A percentile compares a stretch with the other conserved stretches of the same genome.
phyloP scores from a whole-genome alignment of 2,797 vertebrate genomes.

The Xyrichtys novacula region DNA sequence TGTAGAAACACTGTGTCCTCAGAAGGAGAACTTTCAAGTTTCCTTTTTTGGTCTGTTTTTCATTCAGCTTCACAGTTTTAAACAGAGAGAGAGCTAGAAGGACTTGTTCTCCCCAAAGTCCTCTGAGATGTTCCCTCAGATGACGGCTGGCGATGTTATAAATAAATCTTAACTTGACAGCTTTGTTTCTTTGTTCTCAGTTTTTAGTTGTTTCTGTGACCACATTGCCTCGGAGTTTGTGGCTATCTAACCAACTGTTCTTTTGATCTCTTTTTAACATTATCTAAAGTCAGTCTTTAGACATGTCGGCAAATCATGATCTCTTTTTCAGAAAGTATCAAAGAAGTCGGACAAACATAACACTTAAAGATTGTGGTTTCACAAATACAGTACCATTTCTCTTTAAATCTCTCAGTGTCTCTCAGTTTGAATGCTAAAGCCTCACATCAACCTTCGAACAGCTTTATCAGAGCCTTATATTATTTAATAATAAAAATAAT shows the following conservation, averaged over 20 bases:
- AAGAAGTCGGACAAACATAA: too few species aligned
- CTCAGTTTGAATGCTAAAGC: too few species aligned
- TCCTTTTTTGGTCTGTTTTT: constrained; percentile 4
- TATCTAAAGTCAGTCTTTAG: background rate
- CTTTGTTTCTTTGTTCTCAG: constrained; percentile 32
- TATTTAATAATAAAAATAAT: too few species aligned
- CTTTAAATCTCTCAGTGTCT: too few species aligned
- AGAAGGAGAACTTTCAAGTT: background rate
- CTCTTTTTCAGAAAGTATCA: too few species aligned
- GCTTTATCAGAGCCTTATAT: too few species aligned
- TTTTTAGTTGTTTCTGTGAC: constrained; percentile 27
- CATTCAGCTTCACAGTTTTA: constrained; percentile 14
- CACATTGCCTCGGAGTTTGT: background rate
- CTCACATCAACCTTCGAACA: too few species aligned
- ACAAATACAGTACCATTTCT: too few species aligned
- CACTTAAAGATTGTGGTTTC: too few species aligned
- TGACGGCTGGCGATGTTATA: constrained; percentile 15
- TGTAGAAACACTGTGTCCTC: background rate
- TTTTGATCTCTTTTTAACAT: background rate
- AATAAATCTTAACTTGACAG: constrained; percentile 49
- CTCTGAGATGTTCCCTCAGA: constrained; percentile 35
- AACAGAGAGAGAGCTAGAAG: constrained; percentile 23
- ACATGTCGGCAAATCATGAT: background rate
- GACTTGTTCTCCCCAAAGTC: constrained; percentile 23
- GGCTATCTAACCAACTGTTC: constrained; percentile 23